Conservation (phyloP, 1,140 invertebrate species). For the Colletes latitarsis region DNA sequence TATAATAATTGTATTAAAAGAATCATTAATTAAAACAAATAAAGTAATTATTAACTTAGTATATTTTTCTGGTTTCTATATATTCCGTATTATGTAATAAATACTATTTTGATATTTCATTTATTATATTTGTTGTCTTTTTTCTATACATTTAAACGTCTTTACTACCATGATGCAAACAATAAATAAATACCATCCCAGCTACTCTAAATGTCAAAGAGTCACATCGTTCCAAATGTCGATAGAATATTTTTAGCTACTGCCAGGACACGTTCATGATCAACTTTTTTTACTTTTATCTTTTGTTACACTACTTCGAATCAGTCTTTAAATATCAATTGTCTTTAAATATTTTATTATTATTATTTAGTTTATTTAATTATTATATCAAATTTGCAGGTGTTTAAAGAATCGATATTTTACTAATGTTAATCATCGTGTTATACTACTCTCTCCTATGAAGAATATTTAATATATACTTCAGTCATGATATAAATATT, state of each 20-base stretch:
- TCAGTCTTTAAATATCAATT: constrained; percentile 1
- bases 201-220: constrained; percentile 74
- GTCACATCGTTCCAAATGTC: constrained; percentile 71
- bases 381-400: background rate
- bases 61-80: background rate
- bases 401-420: background rate
- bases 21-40: background rate
- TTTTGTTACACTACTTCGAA: constrained; percentile 1
- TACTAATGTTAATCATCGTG: background rate
- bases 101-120: background rate
- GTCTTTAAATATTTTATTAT: background rate
- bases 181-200: constrained; percentile 36
- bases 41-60: background rate
- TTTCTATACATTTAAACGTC: constrained; percentile 11
- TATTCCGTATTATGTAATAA: constrained; percentile 14
- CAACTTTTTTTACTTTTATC: constrained; percentile 49
- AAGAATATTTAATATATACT: background rate
- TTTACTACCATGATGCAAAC: constrained; percentile 41
- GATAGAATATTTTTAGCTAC: constrained; percentile 74
- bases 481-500: background rate
- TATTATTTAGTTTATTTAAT: background rate
- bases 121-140: constrained; percentile 5
- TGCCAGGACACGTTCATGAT: constrained; percentile 71
- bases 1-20: background rate
- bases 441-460: background rate